phyloP scores from a whole-genome alignment of 2,797 vertebrate genomes.

The Cryptoblepharus egeriae region DNA sequence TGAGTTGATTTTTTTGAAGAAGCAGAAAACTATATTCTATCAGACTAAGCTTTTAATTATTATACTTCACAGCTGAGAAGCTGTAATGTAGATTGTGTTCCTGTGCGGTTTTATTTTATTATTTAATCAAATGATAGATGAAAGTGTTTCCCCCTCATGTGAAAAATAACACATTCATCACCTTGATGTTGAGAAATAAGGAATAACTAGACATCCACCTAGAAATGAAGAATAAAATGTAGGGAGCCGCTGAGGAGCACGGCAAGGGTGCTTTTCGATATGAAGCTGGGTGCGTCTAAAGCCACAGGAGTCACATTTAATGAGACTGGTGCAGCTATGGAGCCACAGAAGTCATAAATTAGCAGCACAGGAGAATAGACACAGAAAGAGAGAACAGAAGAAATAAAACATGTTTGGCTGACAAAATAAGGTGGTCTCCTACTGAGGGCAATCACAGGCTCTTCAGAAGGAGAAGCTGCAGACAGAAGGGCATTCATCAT shows the following conservation, averaged over 20 bases:
- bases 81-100: constrained; percentile 54
- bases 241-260: constrained; percentile 21
- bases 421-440: constrained; percentile 69
- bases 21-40: constrained; percentile 21
- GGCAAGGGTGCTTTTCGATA: constrained; percentile 31
- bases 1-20: background rate
- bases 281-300: constrained; percentile 44
- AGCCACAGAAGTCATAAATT: constrained; percentile 51
- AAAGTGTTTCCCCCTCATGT: constrained; percentile 27
- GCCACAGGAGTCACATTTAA: constrained; percentile 70
- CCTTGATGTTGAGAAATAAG: constrained; percentile 52
- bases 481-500: constrained; percentile 77
- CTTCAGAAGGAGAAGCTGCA: constrained; percentile 26
- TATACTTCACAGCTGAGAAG: constrained; percentile 51
- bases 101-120: constrained; percentile 24
- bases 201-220: constrained; percentile 36
- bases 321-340: constrained; percentile 54
- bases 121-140: constrained; percentile 51
- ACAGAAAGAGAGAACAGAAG: constrained; percentile 20
- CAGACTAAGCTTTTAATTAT: constrained; percentile 57
- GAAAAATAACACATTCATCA: constrained; percentile 10
- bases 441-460: constrained; percentile 67
- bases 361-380: constrained; percentile 37
- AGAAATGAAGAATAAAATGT: constrained; percentile 48
- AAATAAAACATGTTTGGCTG: constrained; percentile 48